These are phyloP conservation scores for Romanogobio albipinnatus DNA, from an alignment of 2,113 vertebrate species.

Conservation along the genomic window DNA sequence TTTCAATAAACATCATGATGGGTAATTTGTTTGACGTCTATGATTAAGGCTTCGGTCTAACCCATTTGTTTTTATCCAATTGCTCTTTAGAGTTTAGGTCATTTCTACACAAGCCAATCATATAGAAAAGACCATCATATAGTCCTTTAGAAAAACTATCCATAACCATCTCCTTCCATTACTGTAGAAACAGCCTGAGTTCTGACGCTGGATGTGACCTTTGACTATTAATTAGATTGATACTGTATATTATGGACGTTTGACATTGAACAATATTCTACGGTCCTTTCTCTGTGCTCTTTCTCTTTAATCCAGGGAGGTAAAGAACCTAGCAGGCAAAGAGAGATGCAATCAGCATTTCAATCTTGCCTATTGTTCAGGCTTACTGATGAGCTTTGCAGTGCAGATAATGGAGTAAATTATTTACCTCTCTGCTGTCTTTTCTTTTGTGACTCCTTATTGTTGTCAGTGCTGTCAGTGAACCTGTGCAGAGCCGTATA, in stretches of 20 bases:
- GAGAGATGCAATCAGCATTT: constrained; percentile 84
- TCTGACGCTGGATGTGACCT: not conserved
- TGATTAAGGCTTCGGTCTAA: not conserved
- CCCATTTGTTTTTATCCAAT: not conserved
- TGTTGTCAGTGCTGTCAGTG: constrained; percentile 72
- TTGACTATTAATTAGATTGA: constrained; percentile 16
- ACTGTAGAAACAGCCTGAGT: not conserved
- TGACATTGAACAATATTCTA: constrained; percentile 69
- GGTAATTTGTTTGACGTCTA: not conserved
- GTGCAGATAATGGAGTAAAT: constrained; percentile 98
- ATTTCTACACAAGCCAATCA: not conserved
- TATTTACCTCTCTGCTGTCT: constrained; percentile 78
- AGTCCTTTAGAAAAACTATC: not conserved
- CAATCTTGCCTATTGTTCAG: constrained; percentile 77
- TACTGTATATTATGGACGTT: constrained; percentile 60
- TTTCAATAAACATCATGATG: constrained; percentile 4
- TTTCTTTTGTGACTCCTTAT: constrained; percentile 66
- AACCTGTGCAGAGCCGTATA: constrained; percentile 71
- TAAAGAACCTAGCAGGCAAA: constrained; percentile 66
- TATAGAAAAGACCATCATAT: not conserved
- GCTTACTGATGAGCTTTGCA: constrained; percentile 87
- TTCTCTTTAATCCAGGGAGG: constrained; percentile 59
- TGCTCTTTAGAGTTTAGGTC: constrained; percentile 51
- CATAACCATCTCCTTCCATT: not conserved
- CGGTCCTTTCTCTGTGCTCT: constrained; percentile 8